Conservation (phyloP, 2,113 vertebrate species). For the Apaloderma vittatum region DNA sequence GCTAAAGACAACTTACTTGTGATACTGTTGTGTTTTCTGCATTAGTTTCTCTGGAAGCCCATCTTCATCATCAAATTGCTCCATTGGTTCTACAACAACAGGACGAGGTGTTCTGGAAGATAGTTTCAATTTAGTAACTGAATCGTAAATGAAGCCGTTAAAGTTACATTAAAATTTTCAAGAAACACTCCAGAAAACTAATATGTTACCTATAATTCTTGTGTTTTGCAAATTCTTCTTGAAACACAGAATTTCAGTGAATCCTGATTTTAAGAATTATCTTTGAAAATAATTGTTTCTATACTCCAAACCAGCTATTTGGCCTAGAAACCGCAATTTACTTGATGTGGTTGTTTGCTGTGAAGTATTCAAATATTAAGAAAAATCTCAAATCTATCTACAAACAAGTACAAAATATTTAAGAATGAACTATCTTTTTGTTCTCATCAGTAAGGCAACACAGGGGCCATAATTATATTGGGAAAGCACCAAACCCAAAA, state of each 20-base stretch:
- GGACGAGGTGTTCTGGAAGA: constrained; percentile 91
- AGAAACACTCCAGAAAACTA: background rate
- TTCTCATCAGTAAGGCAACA: background rate
- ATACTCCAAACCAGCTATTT: background rate
- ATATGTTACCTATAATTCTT: background rate
- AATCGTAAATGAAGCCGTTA: background rate
- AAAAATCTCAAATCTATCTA: background rate
- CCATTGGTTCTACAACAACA: constrained; percentile 94
- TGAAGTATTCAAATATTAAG: background rate
- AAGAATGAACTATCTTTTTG: background rate
- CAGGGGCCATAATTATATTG: accelerated
- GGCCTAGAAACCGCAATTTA: background rate
- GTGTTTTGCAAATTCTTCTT: background rate
- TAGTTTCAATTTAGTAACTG: background rate
- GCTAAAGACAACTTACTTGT: constrained; percentile 85
- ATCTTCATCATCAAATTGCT: constrained; percentile 96
- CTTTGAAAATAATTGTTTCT: background rate
- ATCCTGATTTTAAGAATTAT: background rate
- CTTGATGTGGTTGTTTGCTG: background rate
- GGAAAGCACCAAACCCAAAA: background rate
- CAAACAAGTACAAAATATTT: background rate
- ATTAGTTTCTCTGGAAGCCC: constrained; percentile 94
- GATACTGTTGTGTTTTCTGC: constrained; percentile 92
- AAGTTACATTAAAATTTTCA: background rate
- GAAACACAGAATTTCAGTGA: background rate